These are phyloP conservation scores for Pipistrellus pipistrellus DNA, from an alignment of 2,797 vertebrate genomes.

Conservation along the genomic window DNA sequence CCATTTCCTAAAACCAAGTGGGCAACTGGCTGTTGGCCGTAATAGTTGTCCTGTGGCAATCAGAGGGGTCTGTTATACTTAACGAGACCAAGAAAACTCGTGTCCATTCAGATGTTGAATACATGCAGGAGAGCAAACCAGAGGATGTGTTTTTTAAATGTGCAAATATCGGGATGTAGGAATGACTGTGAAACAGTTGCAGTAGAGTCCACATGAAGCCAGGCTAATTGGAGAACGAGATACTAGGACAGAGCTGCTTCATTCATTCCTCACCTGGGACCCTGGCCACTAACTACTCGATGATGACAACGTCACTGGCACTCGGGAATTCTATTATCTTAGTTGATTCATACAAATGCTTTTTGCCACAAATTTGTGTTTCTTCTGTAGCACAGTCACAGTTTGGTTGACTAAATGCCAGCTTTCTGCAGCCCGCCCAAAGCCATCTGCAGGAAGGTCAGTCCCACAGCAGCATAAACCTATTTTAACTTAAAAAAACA, in stretches of 20 bases:
- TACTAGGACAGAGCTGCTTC: slow-evolving; percentile 51
- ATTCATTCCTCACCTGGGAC: background rate
- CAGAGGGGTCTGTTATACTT: slow-evolving; percentile 77
- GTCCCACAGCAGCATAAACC: background rate
- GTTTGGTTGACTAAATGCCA: slow-evolving; percentile 58
- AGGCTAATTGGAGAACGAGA: slow-evolving; percentile 44
- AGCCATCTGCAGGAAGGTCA: slow-evolving; percentile 18
- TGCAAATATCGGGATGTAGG: background rate
- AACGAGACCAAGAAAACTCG: slow-evolving; percentile 78
- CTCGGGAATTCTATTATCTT: slow-evolving; percentile 5
- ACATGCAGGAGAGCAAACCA: slow-evolving; percentile 83
- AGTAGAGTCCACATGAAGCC: background rate
- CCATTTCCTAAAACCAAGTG: slow-evolving; percentile 51
- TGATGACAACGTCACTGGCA: background rate
- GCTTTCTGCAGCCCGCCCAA: background rate
- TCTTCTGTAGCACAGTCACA: slow-evolving; percentile 78
- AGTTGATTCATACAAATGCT: slow-evolving; percentile 11
- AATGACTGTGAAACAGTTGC: slow-evolving; percentile 13
- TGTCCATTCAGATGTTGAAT: slow-evolving; percentile 58
- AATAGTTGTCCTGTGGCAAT: slow-evolving; percentile 47
- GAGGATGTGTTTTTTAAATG: slow-evolving; percentile 1
- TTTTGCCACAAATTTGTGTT: background rate
- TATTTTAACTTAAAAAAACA: background rate
- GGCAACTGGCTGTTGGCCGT: slow-evolving; percentile 56
- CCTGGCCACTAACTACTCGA: background rate